phyloP scores from a whole-genome alignment of 2,113 vertebrate genomes.

The Dicerorhinus sumatrensis region DNA sequence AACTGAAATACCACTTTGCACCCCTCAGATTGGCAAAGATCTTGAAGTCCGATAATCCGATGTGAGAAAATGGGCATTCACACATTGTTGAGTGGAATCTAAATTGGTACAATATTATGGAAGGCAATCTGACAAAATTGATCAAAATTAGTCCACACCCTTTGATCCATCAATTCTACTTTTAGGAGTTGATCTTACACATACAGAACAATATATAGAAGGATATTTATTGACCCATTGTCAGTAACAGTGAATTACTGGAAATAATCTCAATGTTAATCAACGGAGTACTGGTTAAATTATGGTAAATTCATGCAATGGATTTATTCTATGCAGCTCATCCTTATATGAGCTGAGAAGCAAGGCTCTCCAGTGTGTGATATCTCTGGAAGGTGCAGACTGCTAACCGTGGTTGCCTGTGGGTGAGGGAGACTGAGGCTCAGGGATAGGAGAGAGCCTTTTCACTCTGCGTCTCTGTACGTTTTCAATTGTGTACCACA shows the following conservation, averaged over 20 bases:
- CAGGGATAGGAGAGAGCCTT: neutral
- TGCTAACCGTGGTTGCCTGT: neutral
- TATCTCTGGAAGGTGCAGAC: neutral
- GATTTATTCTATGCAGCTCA: neutral
- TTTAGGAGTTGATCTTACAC: neutral
- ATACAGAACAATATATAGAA: neutral
- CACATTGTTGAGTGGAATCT: neutral
- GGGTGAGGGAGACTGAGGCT: neutral
- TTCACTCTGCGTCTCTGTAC: neutral
- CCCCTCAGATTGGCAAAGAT: neutral
- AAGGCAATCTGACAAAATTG: neutral
- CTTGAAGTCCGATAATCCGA: neutral
- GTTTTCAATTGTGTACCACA: neutral
- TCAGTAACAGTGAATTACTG: neutral
- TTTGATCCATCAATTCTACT: neutral
- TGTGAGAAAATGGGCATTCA: neutral
- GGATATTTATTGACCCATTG: neutral
- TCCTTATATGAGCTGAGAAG: fast-evolving
- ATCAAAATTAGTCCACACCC: neutral
- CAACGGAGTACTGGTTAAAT: neutral
- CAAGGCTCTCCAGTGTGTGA: fast-evolving
- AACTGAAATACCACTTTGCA: neutral
- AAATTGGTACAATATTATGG: neutral
- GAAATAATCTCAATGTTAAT: neutral
- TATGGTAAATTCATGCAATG: fast-evolving